phyloP scores from a whole-genome alignment of 2,113 vertebrate species.

The Ancistrus triradiatus region DNA sequence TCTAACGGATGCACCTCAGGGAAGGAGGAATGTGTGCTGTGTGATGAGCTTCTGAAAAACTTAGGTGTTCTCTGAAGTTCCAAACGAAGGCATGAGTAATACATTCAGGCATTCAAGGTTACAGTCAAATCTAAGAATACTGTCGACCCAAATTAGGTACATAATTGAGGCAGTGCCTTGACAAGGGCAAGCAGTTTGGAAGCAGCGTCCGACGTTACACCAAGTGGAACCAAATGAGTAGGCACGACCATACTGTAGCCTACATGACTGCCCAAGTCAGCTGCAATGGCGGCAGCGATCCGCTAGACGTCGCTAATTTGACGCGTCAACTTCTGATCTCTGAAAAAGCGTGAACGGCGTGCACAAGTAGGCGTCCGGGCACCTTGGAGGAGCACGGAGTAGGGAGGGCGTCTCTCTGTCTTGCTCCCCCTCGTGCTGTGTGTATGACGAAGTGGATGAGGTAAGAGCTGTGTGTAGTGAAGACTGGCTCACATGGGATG shows the following conservation, averaged over 20 bases:
- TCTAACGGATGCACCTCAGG: constrained; percentile 1
- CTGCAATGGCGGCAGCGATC: constrained; percentile 5
- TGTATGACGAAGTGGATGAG: background rate
- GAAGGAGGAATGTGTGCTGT: background rate
- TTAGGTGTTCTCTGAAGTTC: constrained; percentile 1
- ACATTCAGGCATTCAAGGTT: too few species aligned
- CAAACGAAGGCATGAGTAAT: too few species aligned
- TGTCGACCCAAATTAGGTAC: too few species aligned
- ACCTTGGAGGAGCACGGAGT: background rate
- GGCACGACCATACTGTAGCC: too few species aligned
- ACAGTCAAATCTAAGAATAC: too few species aligned
- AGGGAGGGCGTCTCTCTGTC: background rate
- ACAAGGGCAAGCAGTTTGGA: too few species aligned
- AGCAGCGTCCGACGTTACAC: too few species aligned
- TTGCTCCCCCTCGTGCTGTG: background rate
- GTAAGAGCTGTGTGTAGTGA: constrained; percentile 17
- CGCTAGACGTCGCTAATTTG: constrained; percentile 39
- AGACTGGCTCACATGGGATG: constrained; percentile 3
- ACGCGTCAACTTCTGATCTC: constrained; percentile 11
- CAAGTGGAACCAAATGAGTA: too few species aligned
- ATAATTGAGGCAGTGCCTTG: too few species aligned
- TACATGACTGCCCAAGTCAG: background rate
- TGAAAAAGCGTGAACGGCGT: constrained; percentile 12
- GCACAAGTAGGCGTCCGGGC: constrained; percentile 8
- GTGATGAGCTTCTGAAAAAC: constrained; percentile 16